Conservation (phyloP, 2,113 vertebrate species). For the Stigmatopora argus region DNA sequence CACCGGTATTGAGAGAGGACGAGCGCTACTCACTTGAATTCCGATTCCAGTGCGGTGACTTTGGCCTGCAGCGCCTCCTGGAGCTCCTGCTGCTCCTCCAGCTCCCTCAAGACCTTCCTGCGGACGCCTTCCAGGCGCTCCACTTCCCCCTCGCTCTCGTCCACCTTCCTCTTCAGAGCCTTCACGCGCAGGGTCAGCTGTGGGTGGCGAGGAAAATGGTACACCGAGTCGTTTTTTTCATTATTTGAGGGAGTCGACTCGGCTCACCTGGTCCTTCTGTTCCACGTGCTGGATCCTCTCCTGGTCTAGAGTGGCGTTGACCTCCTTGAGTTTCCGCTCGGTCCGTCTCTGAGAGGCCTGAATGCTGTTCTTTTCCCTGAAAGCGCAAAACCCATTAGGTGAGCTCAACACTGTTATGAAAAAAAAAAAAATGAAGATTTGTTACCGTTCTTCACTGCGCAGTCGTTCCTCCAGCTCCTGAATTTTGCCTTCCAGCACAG, state of each 20-base stretch:
- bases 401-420: neutral
- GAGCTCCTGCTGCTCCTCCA: conserved; percentile 87
- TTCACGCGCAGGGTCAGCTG: conserved; percentile 88
- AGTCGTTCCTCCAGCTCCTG: conserved; percentile 84
- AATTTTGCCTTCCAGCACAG: conserved; percentile 80
- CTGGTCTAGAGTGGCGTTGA: conserved; percentile 84
- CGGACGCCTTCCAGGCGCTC: conserved; percentile 83
- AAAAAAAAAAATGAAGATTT: neutral
- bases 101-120: conserved; percentile 82
- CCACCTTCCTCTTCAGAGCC: conserved; percentile 88
- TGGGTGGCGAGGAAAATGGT: conserved; percentile 28
- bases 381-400: neutral
- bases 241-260: too few species aligned
- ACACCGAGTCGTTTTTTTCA: too few species aligned
- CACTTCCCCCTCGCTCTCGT: conserved; percentile 88
- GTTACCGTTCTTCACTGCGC: conserved; percentile 84
- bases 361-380: conserved; percentile 80
- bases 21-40: conserved; percentile 61
- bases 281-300: conserved; percentile 82
- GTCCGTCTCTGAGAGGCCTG: conserved; percentile 80
- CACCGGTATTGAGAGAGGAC: too few species aligned
- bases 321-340: conserved; percentile 87
- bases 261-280: conserved; percentile 85
- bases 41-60: conserved; percentile 77
- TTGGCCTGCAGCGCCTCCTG: conserved; percentile 81